These are phyloP conservation scores for Helarctos malayanus DNA, from an alignment of 2,797 vertebrate species.

Conservation along the genomic window DNA sequence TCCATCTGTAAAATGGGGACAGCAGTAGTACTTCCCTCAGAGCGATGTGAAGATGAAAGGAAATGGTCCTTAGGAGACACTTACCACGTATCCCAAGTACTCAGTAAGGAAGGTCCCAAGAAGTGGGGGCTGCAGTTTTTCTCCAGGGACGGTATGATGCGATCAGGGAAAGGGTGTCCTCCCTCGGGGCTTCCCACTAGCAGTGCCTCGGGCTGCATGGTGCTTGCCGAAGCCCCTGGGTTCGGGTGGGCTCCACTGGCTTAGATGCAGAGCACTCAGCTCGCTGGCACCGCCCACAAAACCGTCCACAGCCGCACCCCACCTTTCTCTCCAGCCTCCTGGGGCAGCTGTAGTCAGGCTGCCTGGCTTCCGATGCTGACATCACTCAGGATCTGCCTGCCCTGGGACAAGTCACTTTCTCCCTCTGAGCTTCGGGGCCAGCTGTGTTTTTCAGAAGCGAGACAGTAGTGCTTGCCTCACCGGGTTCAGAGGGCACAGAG, in stretches of 20 bases:
- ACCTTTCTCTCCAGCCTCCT: background rate
- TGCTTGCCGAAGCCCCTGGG: background rate
- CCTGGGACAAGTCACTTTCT: background rate
- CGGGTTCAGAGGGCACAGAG: background rate
- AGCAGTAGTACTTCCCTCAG: background rate
- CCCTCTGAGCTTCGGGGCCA: no score
- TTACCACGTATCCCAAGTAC: background rate
- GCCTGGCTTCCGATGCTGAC: background rate
- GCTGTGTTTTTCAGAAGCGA: background rate
- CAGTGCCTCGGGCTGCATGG: background rate
- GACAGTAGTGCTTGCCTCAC: background rate
- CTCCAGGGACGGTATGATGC: background rate
- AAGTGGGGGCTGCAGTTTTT: background rate
- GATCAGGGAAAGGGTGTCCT: background rate
- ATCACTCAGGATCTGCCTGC: background rate
- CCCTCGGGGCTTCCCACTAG: background rate
- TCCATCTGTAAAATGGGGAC: background rate
- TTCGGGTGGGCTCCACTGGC: background rate
- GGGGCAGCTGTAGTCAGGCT: background rate
- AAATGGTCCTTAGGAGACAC: background rate
- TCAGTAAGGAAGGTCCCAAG: background rate
- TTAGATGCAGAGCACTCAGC: background rate
- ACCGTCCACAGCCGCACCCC: background rate
- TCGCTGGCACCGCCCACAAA: background rate
- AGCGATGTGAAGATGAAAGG: background rate